A percentile compares a stretch with the other conserved stretches of the same genome.
phyloP scores from a whole-genome alignment of 2,797 vertebrate genomes.

The Pipistrellus pygmaeus region DNA sequence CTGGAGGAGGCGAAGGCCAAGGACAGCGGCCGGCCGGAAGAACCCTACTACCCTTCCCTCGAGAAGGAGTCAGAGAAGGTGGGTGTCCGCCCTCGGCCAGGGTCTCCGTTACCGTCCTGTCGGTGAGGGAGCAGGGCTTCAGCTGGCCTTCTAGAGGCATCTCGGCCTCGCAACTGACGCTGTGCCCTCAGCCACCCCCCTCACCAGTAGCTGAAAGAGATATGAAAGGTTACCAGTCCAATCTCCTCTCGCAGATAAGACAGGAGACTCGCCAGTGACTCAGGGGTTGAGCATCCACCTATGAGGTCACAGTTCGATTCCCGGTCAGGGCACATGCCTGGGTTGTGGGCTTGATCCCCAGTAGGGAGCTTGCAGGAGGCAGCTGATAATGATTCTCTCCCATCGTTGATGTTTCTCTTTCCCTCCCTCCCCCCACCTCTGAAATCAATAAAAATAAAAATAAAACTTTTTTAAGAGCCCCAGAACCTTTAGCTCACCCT shows the following conservation, averaged over 20 bases:
- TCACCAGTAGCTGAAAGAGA: background rate
- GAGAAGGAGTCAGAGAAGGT: conserved; percentile 68
- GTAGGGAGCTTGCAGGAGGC: no score
- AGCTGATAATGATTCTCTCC: no score
- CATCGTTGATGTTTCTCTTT: no score
- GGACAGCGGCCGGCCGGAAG: background rate
- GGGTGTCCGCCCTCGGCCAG: background rate
- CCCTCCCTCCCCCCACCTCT: no score
- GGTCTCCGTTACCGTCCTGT: accelerated
- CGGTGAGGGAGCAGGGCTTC: background rate
- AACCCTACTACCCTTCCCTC: accelerated
- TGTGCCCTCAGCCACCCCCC: accelerated
- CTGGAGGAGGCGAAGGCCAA: conserved; percentile 88
- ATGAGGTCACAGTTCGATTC: no score
- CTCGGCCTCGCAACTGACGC: accelerated
- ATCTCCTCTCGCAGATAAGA: background rate
- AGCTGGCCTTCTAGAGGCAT: background rate
- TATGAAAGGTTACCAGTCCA: background rate
- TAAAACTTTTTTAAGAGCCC: background rate
- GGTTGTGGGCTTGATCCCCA: no score
- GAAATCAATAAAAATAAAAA: no score
- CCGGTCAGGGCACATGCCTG: no score
- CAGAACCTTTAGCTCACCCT: no score
- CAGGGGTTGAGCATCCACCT: no score
- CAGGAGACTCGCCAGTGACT: background rate